These are phyloP conservation scores for Sycophila texana DNA, from an alignment of 2,888 invertebrate species.

Conservation along the genomic window DNA sequence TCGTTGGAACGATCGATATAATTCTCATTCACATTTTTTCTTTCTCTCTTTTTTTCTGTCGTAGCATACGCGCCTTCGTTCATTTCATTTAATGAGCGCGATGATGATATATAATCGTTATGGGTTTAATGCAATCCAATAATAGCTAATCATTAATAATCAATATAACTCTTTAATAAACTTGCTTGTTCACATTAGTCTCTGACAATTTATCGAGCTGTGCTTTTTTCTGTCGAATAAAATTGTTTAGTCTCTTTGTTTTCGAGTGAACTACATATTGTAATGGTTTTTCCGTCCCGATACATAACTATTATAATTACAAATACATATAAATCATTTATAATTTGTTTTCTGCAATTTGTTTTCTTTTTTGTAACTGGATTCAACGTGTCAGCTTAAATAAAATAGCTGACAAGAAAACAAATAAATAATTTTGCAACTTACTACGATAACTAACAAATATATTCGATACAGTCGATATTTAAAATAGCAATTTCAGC, in stretches of 20 bases:
- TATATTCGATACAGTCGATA: conserved; percentile 24
- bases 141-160: conserved; percentile 30
- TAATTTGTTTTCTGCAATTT: conserved; percentile 44
- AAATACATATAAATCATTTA: conserved; percentile 51
- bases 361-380: conserved; percentile 23
- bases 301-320: conserved; percentile 45
- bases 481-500: conserved; percentile 20
- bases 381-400: conserved; percentile 32
- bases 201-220: conserved; percentile 25
- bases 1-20: conserved; percentile 52
- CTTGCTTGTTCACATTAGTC: conserved; percentile 30
- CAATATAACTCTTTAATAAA: conserved; percentile 45
- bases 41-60: conserved; percentile 20
- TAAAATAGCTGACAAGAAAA: conserved; percentile 17
- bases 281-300: conserved; percentile 25
- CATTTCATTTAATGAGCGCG: conserved; percentile 15
- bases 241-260: conserved; percentile 27
- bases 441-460: conserved; percentile 15
- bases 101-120: conserved; percentile 17
- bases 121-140: conserved; percentile 29
- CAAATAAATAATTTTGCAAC: conserved; percentile 16
- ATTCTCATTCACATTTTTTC: conserved; percentile 32
- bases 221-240: conserved; percentile 18
- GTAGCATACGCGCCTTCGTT: neutral
- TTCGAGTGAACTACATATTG: conserved; percentile 16